A percentile compares a stretch with the other conserved stretches of the same genome.
Evolutionary conservation across 2,113 vertebrate genomes (phyloP).

Genomic region (Cettia cetti): DNA sequence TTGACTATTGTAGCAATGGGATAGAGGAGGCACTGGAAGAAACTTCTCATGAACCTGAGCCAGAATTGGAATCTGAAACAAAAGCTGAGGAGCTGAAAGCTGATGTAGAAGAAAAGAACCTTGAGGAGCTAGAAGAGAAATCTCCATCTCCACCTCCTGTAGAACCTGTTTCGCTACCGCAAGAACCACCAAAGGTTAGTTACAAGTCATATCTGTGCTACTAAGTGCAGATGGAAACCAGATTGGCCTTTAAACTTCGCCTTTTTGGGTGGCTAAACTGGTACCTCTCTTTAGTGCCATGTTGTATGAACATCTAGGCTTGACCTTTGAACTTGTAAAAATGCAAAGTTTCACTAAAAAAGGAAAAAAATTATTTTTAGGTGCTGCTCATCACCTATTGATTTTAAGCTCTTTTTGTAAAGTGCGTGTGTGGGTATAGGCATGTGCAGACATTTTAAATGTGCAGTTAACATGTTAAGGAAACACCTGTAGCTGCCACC

Average conservation of each 20-base stretch:
- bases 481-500: background rate
- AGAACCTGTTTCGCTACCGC: slow-evolving; percentile 85
- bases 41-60: slow-evolving; percentile 76
- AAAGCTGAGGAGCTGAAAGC: slow-evolving; percentile 86
- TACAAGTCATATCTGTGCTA: background rate
- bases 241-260: background rate
- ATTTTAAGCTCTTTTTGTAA: background rate
- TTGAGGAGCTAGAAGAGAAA: slow-evolving; percentile 90
- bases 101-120: slow-evolving; percentile 85
- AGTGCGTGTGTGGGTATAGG: background rate
- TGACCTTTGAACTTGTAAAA: background rate
- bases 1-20: slow-evolving; percentile 74
- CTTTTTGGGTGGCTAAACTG: background rate
- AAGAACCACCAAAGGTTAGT: slow-evolving; percentile 91
- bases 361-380: background rate
- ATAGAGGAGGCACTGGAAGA: slow-evolving; percentile 82
- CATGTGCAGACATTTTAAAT: background rate
- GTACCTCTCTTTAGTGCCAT: background rate
- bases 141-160: slow-evolving; percentile 85
- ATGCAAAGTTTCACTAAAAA: background rate
- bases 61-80: slow-evolving; percentile 76
- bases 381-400: background rate
- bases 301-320: background rate
- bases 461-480: background rate
- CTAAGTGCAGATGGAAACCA: background rate